Percentiles rank a stretch among this genome's conserved stretches.
These are phyloP conservation scores for Microplitis deprimator DNA, from an alignment of 2,888 invertebrate species.

Conservation along the genomic window DNA sequence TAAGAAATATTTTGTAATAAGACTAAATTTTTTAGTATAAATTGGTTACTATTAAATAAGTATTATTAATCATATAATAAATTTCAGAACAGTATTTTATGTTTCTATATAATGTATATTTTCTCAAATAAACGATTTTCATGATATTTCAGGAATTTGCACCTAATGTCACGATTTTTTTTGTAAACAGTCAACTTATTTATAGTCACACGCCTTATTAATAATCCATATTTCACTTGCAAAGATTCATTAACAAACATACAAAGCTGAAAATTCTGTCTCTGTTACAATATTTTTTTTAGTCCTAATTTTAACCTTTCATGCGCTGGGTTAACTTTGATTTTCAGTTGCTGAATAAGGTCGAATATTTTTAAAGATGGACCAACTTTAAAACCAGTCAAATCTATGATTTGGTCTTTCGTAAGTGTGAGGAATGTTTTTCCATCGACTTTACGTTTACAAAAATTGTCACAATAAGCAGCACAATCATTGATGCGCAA, in stretches of 20 bases:
- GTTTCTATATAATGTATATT: background rate
- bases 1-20: background rate
- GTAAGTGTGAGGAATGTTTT: constrained; percentile 84
- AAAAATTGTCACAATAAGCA: constrained; percentile 76
- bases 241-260: constrained; percentile 18
- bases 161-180: background rate
- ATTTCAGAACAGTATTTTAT: background rate
- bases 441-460: constrained; percentile 82
- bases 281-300: constrained; percentile 77
- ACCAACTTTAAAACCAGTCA: constrained; percentile 94
- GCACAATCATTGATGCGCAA: constrained; percentile 88
- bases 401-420: constrained; percentile 91
- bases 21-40: background rate
- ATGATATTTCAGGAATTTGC: background rate
- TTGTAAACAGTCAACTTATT: constrained; percentile 41
- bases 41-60: background rate
- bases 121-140: background rate
- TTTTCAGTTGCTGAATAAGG: constrained; percentile 91
- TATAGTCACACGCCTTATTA: constrained; percentile 60
- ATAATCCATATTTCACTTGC: constrained; percentile 63
- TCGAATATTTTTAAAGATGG: constrained; percentile 95
- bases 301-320: constrained; percentile 78
- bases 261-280: constrained; percentile 23
- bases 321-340: constrained; percentile 84
- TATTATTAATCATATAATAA: background rate